Base-by-base conservation (phyloP, 2,888 invertebrate genomes). In the Lydus trimaculatus region DNA sequence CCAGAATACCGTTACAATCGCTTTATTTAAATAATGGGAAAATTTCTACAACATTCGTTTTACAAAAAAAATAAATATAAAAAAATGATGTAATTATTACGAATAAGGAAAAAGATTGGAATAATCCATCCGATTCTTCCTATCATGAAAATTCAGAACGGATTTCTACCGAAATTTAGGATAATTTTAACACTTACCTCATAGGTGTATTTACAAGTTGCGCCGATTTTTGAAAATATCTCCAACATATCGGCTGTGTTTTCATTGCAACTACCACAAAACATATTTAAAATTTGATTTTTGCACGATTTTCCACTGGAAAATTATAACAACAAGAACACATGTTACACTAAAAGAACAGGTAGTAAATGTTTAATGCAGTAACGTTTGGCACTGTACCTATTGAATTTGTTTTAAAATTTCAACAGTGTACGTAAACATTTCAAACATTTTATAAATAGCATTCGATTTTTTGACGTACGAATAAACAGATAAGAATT, bases 251-350 rank as follows among this genome's bases (percentile, higher is more conserved):
- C 82, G 11, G 79, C 79, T 13, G 78, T 77, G 31, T 78, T 78
- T 72, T 82, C 82, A 0, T 81, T 79, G 69, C 81, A 82, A 62
- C 78, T 79, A 48, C 79, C 80, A 74, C 83, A 82, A 73, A 80
- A 81, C 83, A 83, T 82, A 56, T 11, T 56, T 25, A 13, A 17
- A 63, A 20, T 36, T 4, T 23, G 0, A 6, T 13, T 13, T 60
- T 36, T 17, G 4, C 5, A 31, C 8, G 15, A 11, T 58, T 17
- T 13, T 5, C 23, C n/a, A 58, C 28, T 58, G n/a, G n/a, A 4
- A 15, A 7, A 13, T 9, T 25, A 15, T 11, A 4, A 31, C 7
- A 8, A 58, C 58, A 31, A 31, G 7, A 23, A n/a, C 28, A 58
- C 58, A 25, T 28, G 58, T 36, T 61, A 25, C 20, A 61, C 11